Evolutionary conservation across 2,888 invertebrate genomes (phyloP).

Genomic region (Scaptomyza tumidula): DNA sequence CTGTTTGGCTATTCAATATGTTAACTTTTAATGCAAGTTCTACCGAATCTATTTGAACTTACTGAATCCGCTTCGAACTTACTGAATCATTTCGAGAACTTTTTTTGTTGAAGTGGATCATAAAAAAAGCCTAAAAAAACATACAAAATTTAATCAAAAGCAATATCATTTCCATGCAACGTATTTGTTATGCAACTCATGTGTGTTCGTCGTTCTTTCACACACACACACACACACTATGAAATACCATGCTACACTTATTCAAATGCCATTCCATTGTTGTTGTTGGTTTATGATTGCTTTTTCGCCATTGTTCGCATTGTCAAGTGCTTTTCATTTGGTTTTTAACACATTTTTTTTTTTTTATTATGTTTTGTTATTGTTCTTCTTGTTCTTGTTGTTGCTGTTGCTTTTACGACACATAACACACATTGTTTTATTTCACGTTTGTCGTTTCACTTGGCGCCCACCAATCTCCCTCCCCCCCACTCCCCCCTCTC

Average conservation of each 20-base stretch:
- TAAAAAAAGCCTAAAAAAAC: too few species aligned
- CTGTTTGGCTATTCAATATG: slow-evolving; percentile 1
- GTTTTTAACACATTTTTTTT: slow-evolving; percentile 55
- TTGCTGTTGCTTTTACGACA: slow-evolving; percentile 20
- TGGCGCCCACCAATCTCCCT: neutral
- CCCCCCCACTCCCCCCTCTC: neutral
- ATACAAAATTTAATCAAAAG: neutral
- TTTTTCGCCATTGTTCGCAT: slow-evolving; percentile 53
- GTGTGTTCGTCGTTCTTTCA: slow-evolving; percentile 24
- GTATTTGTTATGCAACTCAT: slow-evolving; percentile 41
- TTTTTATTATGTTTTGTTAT: slow-evolving; percentile 36
- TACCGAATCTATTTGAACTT: too few species aligned
- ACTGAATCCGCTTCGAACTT: too few species aligned
- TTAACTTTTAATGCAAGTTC: neutral
- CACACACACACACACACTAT: neutral
- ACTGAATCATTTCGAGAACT: too few species aligned
- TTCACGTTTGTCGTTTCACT: neutral
- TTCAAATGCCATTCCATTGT: slow-evolving; percentile 1
- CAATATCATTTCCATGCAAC: neutral
- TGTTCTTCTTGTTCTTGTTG: slow-evolving; percentile 1
- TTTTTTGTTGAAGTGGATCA: too few species aligned
- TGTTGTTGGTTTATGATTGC: slow-evolving; percentile 40
- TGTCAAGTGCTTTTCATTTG: slow-evolving; percentile 61
- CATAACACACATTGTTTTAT: slow-evolving; percentile 44
- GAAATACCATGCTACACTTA: neutral